Conservation (phyloP, 2,888 invertebrate genomes). For the Synanthedon myopaeformis region DNA sequence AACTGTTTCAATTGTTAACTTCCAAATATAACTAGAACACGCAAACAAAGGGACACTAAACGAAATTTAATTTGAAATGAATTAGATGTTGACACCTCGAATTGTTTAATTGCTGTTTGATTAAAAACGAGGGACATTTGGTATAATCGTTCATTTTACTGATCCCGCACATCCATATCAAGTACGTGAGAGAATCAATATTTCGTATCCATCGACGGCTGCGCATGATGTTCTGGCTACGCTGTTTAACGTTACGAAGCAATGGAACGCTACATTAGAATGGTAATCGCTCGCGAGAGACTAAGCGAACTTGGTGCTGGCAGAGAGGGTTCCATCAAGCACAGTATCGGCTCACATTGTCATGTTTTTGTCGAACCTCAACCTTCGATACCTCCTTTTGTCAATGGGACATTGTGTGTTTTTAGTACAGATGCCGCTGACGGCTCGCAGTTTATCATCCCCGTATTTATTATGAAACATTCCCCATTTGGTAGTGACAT, state of each 20-base stretch:
- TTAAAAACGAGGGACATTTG: neutral
- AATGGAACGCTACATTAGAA: no score
- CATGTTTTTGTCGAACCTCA: neutral
- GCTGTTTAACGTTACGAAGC: no score
- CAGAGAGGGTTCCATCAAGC: neutral
- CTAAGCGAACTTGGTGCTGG: neutral
- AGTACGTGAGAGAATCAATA: no score
- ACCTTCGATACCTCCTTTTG: neutral
- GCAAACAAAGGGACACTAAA: no score
- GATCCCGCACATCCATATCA: no score
- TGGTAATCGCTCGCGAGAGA: no score
- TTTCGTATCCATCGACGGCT: no score
- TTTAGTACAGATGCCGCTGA: neutral
- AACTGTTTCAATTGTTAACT: no score
- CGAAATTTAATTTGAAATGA: neutral
- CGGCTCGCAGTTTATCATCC: neutral
- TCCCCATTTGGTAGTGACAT: neutral
- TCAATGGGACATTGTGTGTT: neutral
- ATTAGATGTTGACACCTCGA: neutral
- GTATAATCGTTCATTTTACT: neutral
- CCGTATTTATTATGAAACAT: neutral
- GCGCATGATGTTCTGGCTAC: no score
- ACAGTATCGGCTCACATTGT: conserved; percentile 1
- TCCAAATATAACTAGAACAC: no score
- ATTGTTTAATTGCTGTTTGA: neutral